Evolutionary conservation across 2,888 invertebrate species (phyloP).

Genomic region (Eupelmus urozonus): DNA sequence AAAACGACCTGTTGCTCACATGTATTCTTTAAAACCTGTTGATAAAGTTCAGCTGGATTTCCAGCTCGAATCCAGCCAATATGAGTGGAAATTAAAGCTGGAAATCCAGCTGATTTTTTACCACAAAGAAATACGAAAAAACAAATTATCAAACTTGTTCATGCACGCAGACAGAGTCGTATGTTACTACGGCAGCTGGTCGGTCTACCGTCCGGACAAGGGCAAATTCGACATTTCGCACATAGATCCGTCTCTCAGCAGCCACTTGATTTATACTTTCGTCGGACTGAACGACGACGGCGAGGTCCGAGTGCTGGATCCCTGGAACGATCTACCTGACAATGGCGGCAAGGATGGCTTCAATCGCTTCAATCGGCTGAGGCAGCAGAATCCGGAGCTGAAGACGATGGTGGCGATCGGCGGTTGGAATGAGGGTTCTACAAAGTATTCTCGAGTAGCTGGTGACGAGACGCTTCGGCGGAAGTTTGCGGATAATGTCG

Average conservation of each 20-base stretch:
- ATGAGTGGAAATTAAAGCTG: too few species aligned
- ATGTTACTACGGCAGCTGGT: constrained; percentile 89
- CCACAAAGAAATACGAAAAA: too few species aligned
- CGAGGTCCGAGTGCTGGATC: background rate
- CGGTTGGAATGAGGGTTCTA: constrained; percentile 84
- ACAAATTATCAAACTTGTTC: too few species aligned
- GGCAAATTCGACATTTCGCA: constrained; percentile 84
- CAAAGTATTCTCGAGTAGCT: constrained; percentile 78
- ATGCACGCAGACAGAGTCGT: constrained; percentile 82
- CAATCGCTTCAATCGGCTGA: constrained; percentile 75
- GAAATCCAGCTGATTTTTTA: too few species aligned
- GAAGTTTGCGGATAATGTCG: constrained; percentile 80
- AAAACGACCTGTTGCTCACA: too few species aligned
- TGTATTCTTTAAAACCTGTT: too few species aligned
- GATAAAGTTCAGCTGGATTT: too few species aligned
- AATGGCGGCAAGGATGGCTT: constrained; percentile 4
- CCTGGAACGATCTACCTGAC: background rate
- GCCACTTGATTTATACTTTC: constrained; percentile 87
- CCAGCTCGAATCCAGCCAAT: too few species aligned
- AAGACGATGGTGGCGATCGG: constrained; percentile 84
- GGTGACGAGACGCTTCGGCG: constrained; percentile 73
- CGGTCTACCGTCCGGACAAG: constrained; percentile 82
- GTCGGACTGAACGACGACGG: constrained; percentile 81
- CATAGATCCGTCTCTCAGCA: constrained; percentile 85
- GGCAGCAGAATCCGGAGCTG: constrained; percentile 78